These are phyloP conservation scores for Chymomyza fuscimana DNA, from an alignment of 2,888 invertebrate genomes.

Conservation along the genomic window DNA sequence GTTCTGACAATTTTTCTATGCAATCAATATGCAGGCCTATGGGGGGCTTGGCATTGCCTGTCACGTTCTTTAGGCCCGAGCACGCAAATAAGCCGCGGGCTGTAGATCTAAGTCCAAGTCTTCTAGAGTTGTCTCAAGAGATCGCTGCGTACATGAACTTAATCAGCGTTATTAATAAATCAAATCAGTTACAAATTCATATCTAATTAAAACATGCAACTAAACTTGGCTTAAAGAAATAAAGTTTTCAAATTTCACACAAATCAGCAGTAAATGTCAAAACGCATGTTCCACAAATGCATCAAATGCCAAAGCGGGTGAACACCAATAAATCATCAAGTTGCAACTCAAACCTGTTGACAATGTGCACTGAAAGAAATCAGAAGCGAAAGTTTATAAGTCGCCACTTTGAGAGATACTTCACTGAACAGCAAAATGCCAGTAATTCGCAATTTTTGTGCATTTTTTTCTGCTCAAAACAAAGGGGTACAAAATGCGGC, in stretches of 20 bases:
- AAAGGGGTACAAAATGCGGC: no score
- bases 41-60: conserved; percentile 54
- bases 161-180: conserved; percentile 58
- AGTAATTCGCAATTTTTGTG: no score
- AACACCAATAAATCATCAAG: conserved; percentile 63
- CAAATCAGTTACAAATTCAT: conserved; percentile 31
- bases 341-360: conserved; percentile 44
- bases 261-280: conserved; percentile 72
- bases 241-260: conserved; percentile 62
- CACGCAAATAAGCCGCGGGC: conserved; percentile 59
- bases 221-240: conserved; percentile 1
- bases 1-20: conserved; percentile 9
- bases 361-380: conserved; percentile 33
- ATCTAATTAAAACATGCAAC: conserved; percentile 28
- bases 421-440: no score
- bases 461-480: no score
- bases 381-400: background rate
- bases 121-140: background rate
- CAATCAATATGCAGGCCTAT: conserved; percentile 33
- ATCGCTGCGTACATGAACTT: conserved; percentile 25
- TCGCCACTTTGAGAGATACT: background rate
- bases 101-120: conserved; percentile 31
- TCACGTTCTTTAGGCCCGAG: conserved; percentile 23
- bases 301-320: conserved; percentile 66
- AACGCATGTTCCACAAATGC: conserved; percentile 73